phyloP scores from a whole-genome alignment of 2,888 invertebrate species.

The Agonum fuliginosum region DNA sequence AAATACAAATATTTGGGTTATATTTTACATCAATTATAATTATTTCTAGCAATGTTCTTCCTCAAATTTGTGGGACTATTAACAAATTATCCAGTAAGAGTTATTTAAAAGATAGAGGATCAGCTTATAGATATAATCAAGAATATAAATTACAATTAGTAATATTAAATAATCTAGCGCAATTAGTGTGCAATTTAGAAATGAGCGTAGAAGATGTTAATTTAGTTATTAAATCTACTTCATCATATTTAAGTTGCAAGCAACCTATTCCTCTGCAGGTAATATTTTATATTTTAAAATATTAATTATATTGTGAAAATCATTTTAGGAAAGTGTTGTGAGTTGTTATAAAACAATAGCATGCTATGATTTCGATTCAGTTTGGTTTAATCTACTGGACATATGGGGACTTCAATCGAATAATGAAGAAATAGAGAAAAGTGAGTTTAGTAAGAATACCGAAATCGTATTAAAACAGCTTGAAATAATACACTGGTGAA shows the following conservation, averaged over 20 bases:
- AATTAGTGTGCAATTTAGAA: conserved; percentile 73
- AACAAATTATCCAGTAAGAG: conserved; percentile 75
- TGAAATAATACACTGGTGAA: conserved; percentile 52
- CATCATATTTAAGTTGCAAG: conserved; percentile 76
- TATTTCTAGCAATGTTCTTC: conserved; percentile 79
- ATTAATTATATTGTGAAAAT: conserved; percentile 56
- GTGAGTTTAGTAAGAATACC: conserved; percentile 65
- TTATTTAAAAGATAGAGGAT: conserved; percentile 76
- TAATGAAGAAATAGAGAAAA: conserved; percentile 9
- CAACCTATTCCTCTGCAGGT: conserved; percentile 82
- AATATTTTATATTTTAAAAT: conserved; percentile 59
- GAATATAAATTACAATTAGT: conserved; percentile 76
- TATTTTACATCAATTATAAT: neutral
- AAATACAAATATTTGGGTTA: too few relatives aligned
- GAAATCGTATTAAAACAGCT: conserved; percentile 58
- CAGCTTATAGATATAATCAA: conserved; percentile 77
- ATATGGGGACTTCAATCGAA: conserved; percentile 60
- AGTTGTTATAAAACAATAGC: conserved; percentile 60
- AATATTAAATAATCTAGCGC: conserved; percentile 73
- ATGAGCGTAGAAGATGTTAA: conserved; percentile 72
- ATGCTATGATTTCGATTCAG: conserved; percentile 54
- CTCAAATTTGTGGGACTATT: conserved; percentile 77
- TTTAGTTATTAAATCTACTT: conserved; percentile 71
- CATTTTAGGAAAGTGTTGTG: conserved; percentile 55
- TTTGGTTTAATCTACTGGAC: conserved; percentile 51